Evolutionary conservation across 2,113 vertebrate genomes (phyloP), one percentile per base, ranked within the genome.

Genomic region (Cercopithecus mona): DNA sequence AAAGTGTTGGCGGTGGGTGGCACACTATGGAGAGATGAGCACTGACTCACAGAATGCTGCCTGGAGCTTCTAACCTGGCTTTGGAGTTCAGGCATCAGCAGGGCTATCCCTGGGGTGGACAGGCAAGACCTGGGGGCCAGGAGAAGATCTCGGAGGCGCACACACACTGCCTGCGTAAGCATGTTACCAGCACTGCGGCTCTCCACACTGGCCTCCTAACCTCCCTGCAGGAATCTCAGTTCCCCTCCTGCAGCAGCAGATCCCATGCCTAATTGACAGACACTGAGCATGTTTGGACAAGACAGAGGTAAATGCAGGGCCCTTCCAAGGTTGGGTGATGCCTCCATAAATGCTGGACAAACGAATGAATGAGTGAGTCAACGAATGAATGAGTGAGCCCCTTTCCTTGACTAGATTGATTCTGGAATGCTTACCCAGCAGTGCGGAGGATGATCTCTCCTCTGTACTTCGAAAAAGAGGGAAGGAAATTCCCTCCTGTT

Each of bases 361-460:
- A 45, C 2, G 50, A 35, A 59, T 12, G 40, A 52, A 0, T 6
- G 18, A 14, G 32, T 10, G 14, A 17, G 2, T 14, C 30, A 66
- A 35, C 0, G 32, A 68, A 68, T 17, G 61, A 32, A 11, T 64
- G 52, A 7, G 32, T 6, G 64, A 45, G 1, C 8, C 59, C 14
- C 43, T 18, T 25, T 38, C 16, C 75, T 6, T 7, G 32, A 57
- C 78, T 12, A 38, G 16, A 22, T 17, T 20, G 8, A 4, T 8
- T n/a, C 48, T 32, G 12, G 52, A 35, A 22, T 0, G 30, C 3
- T 25, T 3, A 2, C 17, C 18, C 25, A n/a, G 93, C 17, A 27
- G 22, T 1, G 0, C 22, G 14, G 1, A 0, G 1, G 13, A 1
- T 11, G 59, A 6, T 9, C 10, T 38, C 70, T 12, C 1, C 50